These are phyloP conservation scores for Rhegmatorhina hoffmannsi DNA, from an alignment of 2,113 vertebrate genomes.

Conservation along the genomic window DNA sequence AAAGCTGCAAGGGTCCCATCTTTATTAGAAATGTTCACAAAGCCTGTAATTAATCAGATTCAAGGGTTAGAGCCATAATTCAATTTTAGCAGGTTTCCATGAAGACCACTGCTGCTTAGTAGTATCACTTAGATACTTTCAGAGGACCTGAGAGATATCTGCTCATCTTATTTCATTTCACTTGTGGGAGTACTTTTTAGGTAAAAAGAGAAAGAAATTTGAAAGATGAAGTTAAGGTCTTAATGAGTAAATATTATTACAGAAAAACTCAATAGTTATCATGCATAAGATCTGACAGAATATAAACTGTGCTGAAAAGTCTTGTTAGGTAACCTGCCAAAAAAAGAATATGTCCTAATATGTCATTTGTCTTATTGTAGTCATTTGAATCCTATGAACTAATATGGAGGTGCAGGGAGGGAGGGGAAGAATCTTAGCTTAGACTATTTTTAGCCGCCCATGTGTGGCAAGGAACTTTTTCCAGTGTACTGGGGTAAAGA, in stretches of 20 bases:
- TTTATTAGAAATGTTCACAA: not conserved
- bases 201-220: not conserved
- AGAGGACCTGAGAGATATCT: not conserved
- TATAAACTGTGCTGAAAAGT: constrained; percentile 12
- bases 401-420: accelerated
- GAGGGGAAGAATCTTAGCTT: not conserved
- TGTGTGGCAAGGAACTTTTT: not conserved
- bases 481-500: not conserved
- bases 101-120: not conserved
- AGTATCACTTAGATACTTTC: not conserved
- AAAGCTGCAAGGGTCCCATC: accelerated
- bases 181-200: not conserved
- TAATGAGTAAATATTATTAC: not conserved
- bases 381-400: not conserved
- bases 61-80: not conserved
- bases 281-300: not conserved
- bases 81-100: not conserved
- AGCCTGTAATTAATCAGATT: not conserved
- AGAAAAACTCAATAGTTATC: not conserved
- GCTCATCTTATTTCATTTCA: not conserved
- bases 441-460: not conserved
- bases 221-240: not conserved
- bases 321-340: constrained; percentile 3
- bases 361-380: not conserved
- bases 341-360: not conserved